phyloP scores from a whole-genome alignment of 2,888 invertebrate species.

The Philaethria dido region DNA sequence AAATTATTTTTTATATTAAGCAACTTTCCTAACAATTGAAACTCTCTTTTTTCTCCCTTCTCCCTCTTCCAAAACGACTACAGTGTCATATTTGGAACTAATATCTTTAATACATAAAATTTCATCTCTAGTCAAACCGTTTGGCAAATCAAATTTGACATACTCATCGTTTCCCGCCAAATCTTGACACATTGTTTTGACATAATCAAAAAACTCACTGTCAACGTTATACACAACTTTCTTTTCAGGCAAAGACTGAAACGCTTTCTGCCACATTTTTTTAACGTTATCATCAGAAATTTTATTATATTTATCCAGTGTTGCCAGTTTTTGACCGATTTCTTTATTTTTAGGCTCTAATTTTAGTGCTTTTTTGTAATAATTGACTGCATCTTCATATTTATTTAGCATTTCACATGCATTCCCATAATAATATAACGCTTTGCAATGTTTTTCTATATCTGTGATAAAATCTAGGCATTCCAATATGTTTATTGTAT shows the following conservation, averaged over 20 bases:
- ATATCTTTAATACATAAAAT: no score
- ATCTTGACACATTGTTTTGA: no score
- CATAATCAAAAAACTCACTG: no score
- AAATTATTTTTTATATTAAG: no score
- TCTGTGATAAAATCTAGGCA: conserved; percentile 62
- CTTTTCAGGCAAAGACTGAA: conserved; percentile 49
- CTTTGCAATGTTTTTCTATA: conserved; percentile 68
- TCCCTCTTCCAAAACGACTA: no score
- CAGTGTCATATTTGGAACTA: no score
- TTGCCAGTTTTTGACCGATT: conserved; percentile 61
- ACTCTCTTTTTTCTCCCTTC: no score
- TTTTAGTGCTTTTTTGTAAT: conserved; percentile 70
- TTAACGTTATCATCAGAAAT: conserved; percentile 56
- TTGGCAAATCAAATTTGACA: no score
- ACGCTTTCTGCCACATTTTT: conserved; percentile 67
- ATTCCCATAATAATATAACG: conserved; percentile 65
- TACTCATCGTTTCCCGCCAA: no score
- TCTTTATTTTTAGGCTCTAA: conserved; percentile 74
- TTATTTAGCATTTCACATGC: conserved; percentile 64
- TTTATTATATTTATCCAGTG: conserved; percentile 58
- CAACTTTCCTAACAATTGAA: no score
- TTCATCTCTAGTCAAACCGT: no score
- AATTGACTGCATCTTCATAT: conserved; percentile 59
- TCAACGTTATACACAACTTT: conserved; percentile 64
- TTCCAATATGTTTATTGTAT: conserved; percentile 66